A percentile compares a stretch with the other conserved stretches of the same genome.
Conservation (phyloP, 2,113 vertebrate genomes). For the Hemiprocne comata region DNA sequence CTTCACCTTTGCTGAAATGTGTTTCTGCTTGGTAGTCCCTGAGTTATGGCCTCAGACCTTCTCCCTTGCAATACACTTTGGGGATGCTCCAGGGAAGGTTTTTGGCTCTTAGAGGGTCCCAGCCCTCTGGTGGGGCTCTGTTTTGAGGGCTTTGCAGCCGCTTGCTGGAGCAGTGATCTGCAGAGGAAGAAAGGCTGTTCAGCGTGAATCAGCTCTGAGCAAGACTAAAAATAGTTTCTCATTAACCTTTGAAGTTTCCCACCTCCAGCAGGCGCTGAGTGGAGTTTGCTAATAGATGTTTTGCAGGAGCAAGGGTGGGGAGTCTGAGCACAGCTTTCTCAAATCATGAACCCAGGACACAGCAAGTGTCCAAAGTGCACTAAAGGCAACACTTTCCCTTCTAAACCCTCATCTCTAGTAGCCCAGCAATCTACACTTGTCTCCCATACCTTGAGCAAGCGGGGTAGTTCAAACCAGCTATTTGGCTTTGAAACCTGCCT, state of each 20-base stretch:
- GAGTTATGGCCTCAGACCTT: background rate
- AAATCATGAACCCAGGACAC: background rate
- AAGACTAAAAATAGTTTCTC: background rate
- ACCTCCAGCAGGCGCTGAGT: background rate
- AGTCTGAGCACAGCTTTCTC: background rate
- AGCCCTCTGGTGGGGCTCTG: accelerated
- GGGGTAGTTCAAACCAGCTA: background rate
- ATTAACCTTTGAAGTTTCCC: background rate
- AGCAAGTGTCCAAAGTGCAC: background rate
- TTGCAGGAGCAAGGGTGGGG: background rate
- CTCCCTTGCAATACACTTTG: accelerated
- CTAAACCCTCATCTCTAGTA: background rate
- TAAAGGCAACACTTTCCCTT: background rate
- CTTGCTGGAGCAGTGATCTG: accelerated
- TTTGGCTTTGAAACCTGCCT: background rate
- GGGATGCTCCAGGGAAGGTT: background rate
- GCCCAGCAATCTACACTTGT: background rate
- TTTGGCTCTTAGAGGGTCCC: background rate
- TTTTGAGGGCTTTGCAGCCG: accelerated
- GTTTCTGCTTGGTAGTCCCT: background rate
- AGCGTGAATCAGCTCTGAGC: background rate
- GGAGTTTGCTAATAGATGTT: background rate
- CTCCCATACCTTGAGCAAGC: background rate
- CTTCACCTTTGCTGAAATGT: background rate
- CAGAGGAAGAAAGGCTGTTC: background rate